Evolutionary conservation across 2,888 invertebrate genomes (phyloP).

Genomic region (Stomorhina lunata): DNA sequence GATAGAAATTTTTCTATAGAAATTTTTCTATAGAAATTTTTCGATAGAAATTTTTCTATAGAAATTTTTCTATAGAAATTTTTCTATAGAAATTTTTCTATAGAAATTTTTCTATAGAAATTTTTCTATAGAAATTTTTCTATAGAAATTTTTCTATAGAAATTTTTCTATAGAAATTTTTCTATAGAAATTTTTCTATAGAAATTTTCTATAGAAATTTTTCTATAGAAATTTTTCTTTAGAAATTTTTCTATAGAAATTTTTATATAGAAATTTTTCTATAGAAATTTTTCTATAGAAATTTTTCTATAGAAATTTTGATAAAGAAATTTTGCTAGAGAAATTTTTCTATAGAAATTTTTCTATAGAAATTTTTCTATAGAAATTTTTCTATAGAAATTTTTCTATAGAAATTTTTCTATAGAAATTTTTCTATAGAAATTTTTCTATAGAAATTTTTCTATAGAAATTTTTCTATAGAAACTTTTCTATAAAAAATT

Average conservation of each 20-base stretch:
- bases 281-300: no score
- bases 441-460: no score
- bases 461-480: background rate
- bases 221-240: background rate
- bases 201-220: background rate
- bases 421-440: no score
- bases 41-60: background rate
- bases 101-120: background rate
- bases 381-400: constrained; percentile 2
- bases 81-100: background rate
- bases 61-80: background rate
- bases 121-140: no score
- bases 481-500: background rate
- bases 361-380: background rate
- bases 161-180: no score
- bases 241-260: constrained; percentile 2
- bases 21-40: no score
- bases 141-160: no score
- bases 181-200: background rate
- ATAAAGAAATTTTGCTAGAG: background rate
- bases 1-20: no score
- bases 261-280: no score
- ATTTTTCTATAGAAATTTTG: no score
- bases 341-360: background rate
- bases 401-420: no score